Evolutionary conservation across 2,113 vertebrate species (phyloP).

Genomic region (Vireo altiloquus): DNA sequence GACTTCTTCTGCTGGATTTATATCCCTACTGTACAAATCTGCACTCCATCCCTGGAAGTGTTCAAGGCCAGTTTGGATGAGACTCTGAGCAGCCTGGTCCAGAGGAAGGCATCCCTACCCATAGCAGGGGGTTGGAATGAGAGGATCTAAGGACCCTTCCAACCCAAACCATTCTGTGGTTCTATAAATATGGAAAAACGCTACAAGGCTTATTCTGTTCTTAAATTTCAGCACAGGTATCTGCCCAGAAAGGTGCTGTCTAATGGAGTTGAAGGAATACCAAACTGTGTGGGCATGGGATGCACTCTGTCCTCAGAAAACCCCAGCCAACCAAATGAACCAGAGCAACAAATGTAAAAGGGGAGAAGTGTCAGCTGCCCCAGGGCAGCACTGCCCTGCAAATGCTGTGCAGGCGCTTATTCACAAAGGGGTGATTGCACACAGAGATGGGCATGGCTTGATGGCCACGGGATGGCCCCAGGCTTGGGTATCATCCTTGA

Average conservation of each 20-base stretch:
- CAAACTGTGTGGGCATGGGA: not conserved
- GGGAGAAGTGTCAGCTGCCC: not conserved
- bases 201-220: not conserved
- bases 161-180: not conserved
- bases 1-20: not conserved
- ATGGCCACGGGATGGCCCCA: not conserved
- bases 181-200: rapidly evolving
- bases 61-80: not conserved
- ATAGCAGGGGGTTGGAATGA: not conserved
- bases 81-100: not conserved
- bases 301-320: not conserved
- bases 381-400: not conserved
- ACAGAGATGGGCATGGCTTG: rapidly evolving
- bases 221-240: not conserved
- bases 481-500: not conserved
- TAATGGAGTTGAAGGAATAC: not conserved
- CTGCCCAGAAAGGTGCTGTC: not conserved
- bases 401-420: not conserved
- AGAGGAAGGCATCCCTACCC: not conserved
- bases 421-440: not conserved
- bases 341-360: not conserved
- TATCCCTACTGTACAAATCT: not conserved
- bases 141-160: not conserved
- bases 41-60: not conserved
- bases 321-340: not conserved